These are phyloP conservation scores for Condylostylus longicornis DNA, from an alignment of 1,140 invertebrate species.

Conservation along the genomic window DNA sequence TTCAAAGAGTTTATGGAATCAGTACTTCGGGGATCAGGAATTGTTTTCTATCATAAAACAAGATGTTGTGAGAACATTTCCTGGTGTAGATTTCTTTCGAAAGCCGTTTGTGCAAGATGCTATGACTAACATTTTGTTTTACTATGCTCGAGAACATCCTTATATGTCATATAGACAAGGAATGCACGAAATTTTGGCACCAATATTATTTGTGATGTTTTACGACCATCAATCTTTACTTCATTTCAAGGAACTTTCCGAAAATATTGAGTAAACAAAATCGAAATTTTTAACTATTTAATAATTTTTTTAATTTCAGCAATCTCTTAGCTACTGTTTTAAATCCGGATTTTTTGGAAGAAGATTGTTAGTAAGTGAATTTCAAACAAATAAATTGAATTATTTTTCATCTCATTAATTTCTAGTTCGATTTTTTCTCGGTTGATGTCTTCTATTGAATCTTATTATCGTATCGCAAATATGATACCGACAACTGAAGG, in stretches of 20 bases:
- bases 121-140: slow-evolving; percentile 45
- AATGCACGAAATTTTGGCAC: slow-evolving; percentile 72
- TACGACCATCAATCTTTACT: slow-evolving; percentile 51
- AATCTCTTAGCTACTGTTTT: slow-evolving; percentile 41
- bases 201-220: slow-evolving; percentile 56
- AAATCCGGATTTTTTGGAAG: slow-evolving; percentile 49
- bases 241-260: slow-evolving; percentile 26
- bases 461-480: slow-evolving; percentile 50
- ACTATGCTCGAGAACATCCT: slow-evolving; percentile 56
- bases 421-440: slow-evolving; percentile 52
- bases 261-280: slow-evolving; percentile 19
- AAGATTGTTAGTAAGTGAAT: slow-evolving; percentile 55
- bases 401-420: slow-evolving; percentile 11
- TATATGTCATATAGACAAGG: slow-evolving; percentile 62
- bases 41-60: slow-evolving; percentile 55
- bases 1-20: slow-evolving; percentile 57
- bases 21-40: slow-evolving; percentile 66
- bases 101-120: slow-evolving; percentile 46
- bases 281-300: background rate
- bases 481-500: slow-evolving; percentile 33
- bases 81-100: slow-evolving; percentile 62
- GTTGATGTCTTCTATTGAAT: slow-evolving; percentile 55
- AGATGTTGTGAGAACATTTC: slow-evolving; percentile 68
- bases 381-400: background rate
- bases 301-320: slow-evolving; percentile 31